Conservation (phyloP, 2,113 vertebrate species). For the Oxyruncus cristatus region DNA sequence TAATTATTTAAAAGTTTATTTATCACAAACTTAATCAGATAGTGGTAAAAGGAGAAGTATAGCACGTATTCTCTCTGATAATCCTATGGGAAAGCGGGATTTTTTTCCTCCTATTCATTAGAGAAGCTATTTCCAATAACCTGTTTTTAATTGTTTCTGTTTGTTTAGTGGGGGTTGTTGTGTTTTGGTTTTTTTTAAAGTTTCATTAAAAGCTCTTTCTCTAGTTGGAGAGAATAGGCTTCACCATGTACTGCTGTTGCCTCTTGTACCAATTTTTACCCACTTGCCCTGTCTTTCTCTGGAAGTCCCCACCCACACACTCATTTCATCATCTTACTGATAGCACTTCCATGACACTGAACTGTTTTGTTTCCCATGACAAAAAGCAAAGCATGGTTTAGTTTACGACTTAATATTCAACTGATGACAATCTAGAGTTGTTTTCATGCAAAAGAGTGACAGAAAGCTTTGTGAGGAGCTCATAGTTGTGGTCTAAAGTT, state of each 20-base stretch:
- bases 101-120: not conserved
- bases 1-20: not conserved
- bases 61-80: not conserved
- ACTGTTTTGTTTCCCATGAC: not conserved
- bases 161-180: not conserved
- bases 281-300: not conserved
- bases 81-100: not conserved
- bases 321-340: conserved; percentile 7
- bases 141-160: not conserved
- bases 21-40: not conserved
- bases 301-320: conserved; percentile 48
- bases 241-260: not conserved
- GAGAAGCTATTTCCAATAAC: not conserved
- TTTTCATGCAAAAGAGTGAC: not conserved
- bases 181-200: not conserved
- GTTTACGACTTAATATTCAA: not conserved
- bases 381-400: not conserved
- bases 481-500: not conserved
- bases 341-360: not conserved
- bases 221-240: not conserved
- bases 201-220: not conserved
- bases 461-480: not conserved
- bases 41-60: not conserved
- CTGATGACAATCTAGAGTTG: not conserved
- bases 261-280: not conserved